These are phyloP conservation scores for Macrocentrus cingulum DNA, from an alignment of 1,140 invertebrate genomes.

Conservation along the genomic window DNA sequence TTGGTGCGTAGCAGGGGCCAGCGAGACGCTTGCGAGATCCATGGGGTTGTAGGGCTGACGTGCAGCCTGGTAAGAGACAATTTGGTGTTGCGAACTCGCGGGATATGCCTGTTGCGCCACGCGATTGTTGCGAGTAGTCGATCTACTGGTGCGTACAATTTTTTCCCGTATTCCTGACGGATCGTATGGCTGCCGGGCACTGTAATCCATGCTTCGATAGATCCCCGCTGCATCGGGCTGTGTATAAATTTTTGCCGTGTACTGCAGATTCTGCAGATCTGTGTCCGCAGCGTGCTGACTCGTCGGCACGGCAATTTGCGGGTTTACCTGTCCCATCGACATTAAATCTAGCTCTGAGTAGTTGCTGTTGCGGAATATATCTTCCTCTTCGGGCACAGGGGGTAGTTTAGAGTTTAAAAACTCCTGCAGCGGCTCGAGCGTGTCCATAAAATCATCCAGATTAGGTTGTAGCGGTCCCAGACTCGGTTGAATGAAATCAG, in stretches of 20 bases:
- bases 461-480: constrained; percentile 94
- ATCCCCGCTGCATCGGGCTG: constrained; percentile 39
- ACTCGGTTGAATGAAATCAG: constrained; percentile 98
- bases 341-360: constrained; percentile 57
- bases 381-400: constrained; percentile 67
- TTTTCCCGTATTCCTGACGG: constrained; percentile 39
- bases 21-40: constrained; percentile 30
- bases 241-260: constrained; percentile 53
- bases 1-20: not conserved
- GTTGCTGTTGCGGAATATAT: constrained; percentile 51
- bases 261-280: constrained; percentile 51
- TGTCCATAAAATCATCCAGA: constrained; percentile 95
- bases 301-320: constrained; percentile 31
- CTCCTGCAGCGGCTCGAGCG: constrained; percentile 79
- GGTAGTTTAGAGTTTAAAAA: constrained; percentile 64
- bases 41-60: constrained; percentile 33
- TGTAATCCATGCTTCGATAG: constrained; percentile 47
- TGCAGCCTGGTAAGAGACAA: constrained; percentile 26
- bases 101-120: constrained; percentile 40
- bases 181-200: constrained; percentile 40
- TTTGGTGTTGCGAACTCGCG: constrained; percentile 16
- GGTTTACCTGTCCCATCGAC: constrained; percentile 41
- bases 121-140: constrained; percentile 37
- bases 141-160: constrained; percentile 36
- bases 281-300: constrained; percentile 40